Conservation (phyloP, 2,888 invertebrate species). For the Pelosia muscerda region DNA sequence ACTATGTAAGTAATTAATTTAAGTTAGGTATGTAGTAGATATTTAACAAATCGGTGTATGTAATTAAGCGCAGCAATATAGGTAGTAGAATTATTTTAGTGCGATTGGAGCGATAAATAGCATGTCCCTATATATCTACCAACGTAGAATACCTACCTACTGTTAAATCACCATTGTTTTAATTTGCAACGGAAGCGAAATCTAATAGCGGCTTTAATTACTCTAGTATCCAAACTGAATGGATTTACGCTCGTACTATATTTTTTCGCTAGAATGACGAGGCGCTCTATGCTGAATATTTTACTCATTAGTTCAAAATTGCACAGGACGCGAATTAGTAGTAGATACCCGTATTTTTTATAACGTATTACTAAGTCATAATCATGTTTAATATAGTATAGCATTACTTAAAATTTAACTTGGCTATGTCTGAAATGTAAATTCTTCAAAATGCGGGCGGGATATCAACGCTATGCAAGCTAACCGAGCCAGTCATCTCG, state of each 20-base stretch:
- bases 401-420: neutral
- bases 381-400: neutral
- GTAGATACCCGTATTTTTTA: neutral
- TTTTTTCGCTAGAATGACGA: conserved; percentile 21
- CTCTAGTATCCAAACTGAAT: conserved; percentile 40
- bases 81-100: neutral
- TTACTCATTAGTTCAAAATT: neutral
- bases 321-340: neutral
- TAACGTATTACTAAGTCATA: neutral
- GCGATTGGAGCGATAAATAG: neutral
- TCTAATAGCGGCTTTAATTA: conserved; percentile 43
- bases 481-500: conserved; percentile 31
- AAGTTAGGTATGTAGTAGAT: no score
- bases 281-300: neutral
- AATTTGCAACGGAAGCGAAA: conserved; percentile 37
- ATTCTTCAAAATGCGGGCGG: no score
- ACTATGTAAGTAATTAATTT: neutral
- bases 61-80: neutral
- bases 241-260: conserved; percentile 36
- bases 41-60: neutral
- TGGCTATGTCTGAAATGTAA: no score
- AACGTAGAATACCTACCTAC: neutral
- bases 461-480: neutral
- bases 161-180: conserved; percentile 32
- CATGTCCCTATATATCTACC: neutral